A percentile compares a stretch with the other conserved stretches of the same genome.
Evolutionary conservation across 1,140 invertebrate species (phyloP).

Genomic region (Drosophila aff.): DNA sequence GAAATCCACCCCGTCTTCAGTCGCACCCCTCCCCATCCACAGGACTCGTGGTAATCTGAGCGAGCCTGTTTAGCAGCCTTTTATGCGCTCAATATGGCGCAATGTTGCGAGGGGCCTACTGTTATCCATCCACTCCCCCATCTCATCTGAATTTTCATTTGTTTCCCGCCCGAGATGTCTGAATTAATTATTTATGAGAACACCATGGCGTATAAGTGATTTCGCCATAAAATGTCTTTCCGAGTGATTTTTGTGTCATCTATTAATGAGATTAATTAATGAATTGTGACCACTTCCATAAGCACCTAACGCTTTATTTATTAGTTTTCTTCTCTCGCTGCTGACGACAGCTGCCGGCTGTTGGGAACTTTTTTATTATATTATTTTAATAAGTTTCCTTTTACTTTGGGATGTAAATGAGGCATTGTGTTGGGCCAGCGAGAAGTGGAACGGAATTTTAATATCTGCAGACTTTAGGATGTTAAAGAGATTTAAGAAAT

Average conservation of each 20-base stretch:
- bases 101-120: constrained; percentile 34
- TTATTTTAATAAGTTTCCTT: constrained; percentile 24
- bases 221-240: constrained; percentile 45
- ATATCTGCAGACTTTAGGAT: neutral
- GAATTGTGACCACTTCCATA: constrained; percentile 39
- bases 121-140: constrained; percentile 7
- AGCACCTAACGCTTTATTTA: constrained; percentile 7
- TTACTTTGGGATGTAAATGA: constrained; percentile 32
- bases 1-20: constrained; percentile 5
- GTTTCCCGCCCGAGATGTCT: constrained; percentile 52
- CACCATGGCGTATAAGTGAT: constrained; percentile 74
- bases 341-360: constrained; percentile 21
- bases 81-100: constrained; percentile 77
- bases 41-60: constrained; percentile 54
- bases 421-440: neutral
- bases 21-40: neutral
- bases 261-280: constrained; percentile 72
- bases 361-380: constrained; percentile 26
- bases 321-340: neutral
- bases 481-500: constrained; percentile 2
- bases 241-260: constrained; percentile 54
- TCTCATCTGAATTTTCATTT: constrained; percentile 62
- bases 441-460: neutral
- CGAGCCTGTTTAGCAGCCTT: constrained; percentile 73
- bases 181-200: constrained; percentile 81